These are phyloP conservation scores for Probaryconus sp. DNA, from an alignment of 1,140 invertebrate genomes.

Conservation along the genomic window DNA sequence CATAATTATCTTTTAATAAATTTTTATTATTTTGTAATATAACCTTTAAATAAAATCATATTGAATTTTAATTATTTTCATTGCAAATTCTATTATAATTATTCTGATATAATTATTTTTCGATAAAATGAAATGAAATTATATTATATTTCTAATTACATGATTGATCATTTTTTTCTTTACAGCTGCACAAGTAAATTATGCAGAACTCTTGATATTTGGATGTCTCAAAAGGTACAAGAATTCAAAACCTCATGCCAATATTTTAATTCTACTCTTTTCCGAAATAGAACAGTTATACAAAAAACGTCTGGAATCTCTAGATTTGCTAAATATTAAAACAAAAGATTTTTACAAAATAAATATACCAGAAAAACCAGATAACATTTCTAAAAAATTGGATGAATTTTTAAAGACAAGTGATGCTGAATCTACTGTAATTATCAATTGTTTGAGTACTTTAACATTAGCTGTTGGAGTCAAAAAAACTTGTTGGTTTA, in stretches of 20 bases:
- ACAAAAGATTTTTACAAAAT: constrained; percentile 71
- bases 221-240: constrained; percentile 74
- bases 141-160: neutral
- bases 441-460: constrained; percentile 73
- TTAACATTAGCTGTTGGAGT: constrained; percentile 66
- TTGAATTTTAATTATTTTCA: neutral
- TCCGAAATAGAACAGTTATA: constrained; percentile 61
- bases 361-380: constrained; percentile 54
- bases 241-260: constrained; percentile 48
- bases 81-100: too few relatives aligned
- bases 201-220: constrained; percentile 63
- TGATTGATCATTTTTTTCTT: constrained; percentile 26
- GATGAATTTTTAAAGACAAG: constrained; percentile 45
- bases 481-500: constrained; percentile 64
- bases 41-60: constrained; percentile 15
- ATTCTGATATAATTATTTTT: too few relatives aligned
- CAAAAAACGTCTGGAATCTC: constrained; percentile 40
- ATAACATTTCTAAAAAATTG: constrained; percentile 60
- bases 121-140: neutral
- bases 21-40: neutral
- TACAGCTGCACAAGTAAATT: constrained; percentile 64
- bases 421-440: constrained; percentile 59
- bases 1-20: too few relatives aligned
- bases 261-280: constrained; percentile 67
- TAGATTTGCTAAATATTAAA: constrained; percentile 58